These are phyloP conservation scores for Chymomyza amoena DNA, from an alignment of 2,888 invertebrate species.

Conservation along the genomic window DNA sequence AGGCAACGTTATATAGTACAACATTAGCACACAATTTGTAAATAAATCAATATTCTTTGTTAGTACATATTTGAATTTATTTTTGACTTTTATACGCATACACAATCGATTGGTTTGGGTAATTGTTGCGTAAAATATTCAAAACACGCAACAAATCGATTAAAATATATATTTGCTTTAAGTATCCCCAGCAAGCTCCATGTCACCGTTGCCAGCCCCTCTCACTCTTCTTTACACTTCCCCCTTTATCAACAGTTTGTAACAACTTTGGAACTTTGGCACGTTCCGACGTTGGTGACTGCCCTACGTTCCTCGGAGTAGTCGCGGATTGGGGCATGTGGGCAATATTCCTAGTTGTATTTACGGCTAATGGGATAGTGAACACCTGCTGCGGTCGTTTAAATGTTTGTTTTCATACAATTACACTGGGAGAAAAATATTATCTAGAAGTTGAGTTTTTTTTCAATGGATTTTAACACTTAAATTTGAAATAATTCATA, in stretches of 20 bases:
- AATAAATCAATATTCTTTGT: constrained; percentile 59
- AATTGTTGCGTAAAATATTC: constrained; percentile 56
- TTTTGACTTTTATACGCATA: constrained; percentile 53
- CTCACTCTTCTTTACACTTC: not conserved
- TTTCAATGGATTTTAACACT: no score
- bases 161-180: constrained; percentile 52
- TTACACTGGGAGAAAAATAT: no score
- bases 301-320: not conserved
- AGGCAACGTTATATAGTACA: not conserved
- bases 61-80: constrained; percentile 41
- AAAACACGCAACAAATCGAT: constrained; percentile 68
- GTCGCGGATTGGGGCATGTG: not conserved
- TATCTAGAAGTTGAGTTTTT: no score
- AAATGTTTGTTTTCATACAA: constrained; percentile 3
- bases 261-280: not conserved
- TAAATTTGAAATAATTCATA: no score
- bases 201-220: not conserved
- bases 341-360: not conserved
- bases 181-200: constrained; percentile 9
- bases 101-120: constrained; percentile 28
- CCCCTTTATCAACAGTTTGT: not conserved
- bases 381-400: constrained; percentile 30
- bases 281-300: not conserved
- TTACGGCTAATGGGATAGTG: constrained; percentile 7
- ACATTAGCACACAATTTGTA: constrained; percentile 25